Conservation (phyloP, 2,113 vertebrate genomes). For the Epinephelus cyanopodus region DNA sequence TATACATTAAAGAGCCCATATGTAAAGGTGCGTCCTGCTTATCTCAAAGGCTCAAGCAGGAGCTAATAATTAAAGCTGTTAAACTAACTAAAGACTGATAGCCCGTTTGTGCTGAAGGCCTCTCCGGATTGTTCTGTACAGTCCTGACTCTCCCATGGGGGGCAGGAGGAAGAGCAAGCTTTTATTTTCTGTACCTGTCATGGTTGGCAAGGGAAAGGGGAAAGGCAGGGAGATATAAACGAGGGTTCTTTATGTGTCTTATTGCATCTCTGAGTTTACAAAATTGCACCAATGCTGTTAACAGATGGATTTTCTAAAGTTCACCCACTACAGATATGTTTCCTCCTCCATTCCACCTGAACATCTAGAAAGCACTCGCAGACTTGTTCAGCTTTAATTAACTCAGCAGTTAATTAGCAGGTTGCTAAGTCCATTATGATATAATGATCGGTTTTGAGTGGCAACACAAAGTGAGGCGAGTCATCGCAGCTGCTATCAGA, state of each 20-base stretch:
- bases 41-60: constrained; percentile 10
- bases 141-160: neutral
- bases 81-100: constrained; percentile 31
- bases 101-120: neutral
- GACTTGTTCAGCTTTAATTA: constrained; percentile 32
- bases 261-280: neutral
- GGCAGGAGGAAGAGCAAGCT: neutral
- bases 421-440: neutral
- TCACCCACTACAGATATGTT: neutral
- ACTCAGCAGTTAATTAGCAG: constrained; percentile 13
- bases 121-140: constrained; percentile 19
- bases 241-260: neutral
- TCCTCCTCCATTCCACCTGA: neutral
- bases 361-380: neutral
- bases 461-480: neutral
- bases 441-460: constrained; percentile 32
- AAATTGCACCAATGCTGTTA: neutral
- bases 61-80: constrained; percentile 21
- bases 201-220: neutral
- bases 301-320: constrained; percentile 2
- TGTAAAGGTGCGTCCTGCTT: constrained; percentile 5
- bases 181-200: constrained; percentile 13
- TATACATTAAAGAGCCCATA: neutral
- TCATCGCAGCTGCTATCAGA: neutral
- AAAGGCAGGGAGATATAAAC: constrained; percentile 5